Percentiles rank a stretch among this genome's conserved stretches.
These are phyloP conservation scores for Setipinna tenuifilis DNA, from an alignment of 2,797 vertebrate genomes.

Conservation along the genomic window DNA sequence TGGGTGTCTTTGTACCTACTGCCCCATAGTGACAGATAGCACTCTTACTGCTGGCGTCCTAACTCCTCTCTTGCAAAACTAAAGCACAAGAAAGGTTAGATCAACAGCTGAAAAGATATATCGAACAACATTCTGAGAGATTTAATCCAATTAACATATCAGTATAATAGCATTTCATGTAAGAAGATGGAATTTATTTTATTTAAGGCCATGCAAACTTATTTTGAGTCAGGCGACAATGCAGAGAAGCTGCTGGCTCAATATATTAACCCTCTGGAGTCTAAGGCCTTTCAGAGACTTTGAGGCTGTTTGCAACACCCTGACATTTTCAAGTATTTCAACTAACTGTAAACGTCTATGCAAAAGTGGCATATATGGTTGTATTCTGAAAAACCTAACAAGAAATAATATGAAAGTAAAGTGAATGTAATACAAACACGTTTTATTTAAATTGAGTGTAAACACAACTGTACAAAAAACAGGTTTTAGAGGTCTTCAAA, in stretches of 20 bases:
- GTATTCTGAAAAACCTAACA: no score
- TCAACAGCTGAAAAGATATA: background rate
- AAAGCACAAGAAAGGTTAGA: background rate
- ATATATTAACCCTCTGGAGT: background rate
- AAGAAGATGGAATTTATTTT: background rate
- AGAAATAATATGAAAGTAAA: no score
- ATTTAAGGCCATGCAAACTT: background rate
- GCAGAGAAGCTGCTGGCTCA: constrained; percentile 32
- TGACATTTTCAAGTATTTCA: no score
- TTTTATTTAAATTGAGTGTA: no score
- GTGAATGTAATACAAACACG: no score
- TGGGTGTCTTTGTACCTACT: no score
- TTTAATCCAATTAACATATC: background rate
- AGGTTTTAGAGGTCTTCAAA: no score
- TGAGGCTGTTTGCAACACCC: no score
- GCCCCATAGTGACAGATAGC: background rate
- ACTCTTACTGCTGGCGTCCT: background rate
- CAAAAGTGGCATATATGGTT: no score
- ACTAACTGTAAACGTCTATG: no score
- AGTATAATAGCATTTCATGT: background rate
- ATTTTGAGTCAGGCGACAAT: constrained; percentile 39
- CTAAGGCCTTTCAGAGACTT: no score
- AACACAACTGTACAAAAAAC: no score
- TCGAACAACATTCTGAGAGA: background rate
- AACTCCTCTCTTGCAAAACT: background rate